Evolutionary conservation across 2,797 vertebrate species (phyloP).

Genomic region (Columba guinea): DNA sequence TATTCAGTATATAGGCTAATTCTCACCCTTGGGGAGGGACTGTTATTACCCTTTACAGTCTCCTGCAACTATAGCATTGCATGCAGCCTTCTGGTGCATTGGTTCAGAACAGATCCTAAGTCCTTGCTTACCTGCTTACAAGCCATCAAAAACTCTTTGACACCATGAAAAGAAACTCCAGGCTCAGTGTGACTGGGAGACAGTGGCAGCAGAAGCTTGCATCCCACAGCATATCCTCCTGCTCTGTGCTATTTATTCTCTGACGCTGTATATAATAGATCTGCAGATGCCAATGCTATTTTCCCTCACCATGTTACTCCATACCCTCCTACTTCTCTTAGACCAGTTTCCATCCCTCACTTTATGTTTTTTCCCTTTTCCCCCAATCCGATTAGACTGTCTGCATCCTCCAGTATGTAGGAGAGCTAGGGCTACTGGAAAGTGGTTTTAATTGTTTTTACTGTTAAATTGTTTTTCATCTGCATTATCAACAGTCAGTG

Average conservation of each 20-base stretch:
- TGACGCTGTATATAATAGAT: not conserved
- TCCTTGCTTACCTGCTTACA: not conserved
- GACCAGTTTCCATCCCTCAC: not conserved
- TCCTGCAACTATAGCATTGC: not conserved
- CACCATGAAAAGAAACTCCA: not conserved
- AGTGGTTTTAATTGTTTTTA: not conserved
- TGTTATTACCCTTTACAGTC: not conserved
- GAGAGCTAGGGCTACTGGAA: not conserved
- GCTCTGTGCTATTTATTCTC: not conserved
- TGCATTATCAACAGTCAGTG: not conserved
- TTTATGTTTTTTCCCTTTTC: not conserved
- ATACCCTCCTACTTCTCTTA: not conserved
- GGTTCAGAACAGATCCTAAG: not conserved
- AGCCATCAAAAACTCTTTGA: not conserved
- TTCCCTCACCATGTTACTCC: not conserved
- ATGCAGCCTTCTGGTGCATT: not conserved
- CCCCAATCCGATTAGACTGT: fast-evolving
- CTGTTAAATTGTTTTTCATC: not conserved
- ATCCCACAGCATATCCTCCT: fast-evolving
- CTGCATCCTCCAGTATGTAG: not conserved
- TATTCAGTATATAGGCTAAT: not conserved
- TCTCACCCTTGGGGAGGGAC: not conserved
- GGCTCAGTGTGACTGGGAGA: not conserved
- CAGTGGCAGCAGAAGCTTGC: not conserved
- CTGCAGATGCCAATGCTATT: not conserved